A percentile compares a stretch with the other conserved stretches of the same genome.
Evolutionary conservation across 2,797 vertebrate genomes (phyloP).

Genomic region (Catharus ustulatus): DNA sequence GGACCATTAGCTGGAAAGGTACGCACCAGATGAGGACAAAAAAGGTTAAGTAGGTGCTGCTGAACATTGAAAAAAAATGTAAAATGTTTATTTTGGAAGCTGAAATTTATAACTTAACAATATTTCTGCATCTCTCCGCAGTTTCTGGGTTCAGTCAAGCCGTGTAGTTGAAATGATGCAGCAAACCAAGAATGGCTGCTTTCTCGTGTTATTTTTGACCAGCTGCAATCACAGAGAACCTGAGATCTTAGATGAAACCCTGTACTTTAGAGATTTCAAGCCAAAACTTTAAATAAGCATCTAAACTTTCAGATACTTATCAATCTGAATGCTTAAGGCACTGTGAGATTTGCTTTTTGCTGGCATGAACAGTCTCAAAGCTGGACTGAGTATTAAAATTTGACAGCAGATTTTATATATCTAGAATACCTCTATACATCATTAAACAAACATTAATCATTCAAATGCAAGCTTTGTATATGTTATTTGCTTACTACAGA

Average conservation of each 20-base stretch:
- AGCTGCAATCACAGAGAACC: slow-evolving; percentile 34
- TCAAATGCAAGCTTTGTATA: not conserved
- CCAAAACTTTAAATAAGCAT: slow-evolving; percentile 49
- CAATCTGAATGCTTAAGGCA: slow-evolving; percentile 1
- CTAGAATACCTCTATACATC: slow-evolving; percentile 24
- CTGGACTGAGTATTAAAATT: slow-evolving; percentile 24
- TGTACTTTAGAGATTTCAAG: slow-evolving; percentile 22
- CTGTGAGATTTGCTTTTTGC: slow-evolving; percentile 3
- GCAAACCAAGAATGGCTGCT: slow-evolving; percentile 21
- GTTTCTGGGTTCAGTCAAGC: not conserved
- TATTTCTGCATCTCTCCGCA: not conserved
- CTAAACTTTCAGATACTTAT: slow-evolving; percentile 40
- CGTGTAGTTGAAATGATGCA: not conserved
- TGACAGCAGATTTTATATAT: slow-evolving; percentile 20
- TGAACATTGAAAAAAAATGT: not conserved
- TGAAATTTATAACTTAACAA: not conserved
- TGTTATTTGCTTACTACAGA: not conserved
- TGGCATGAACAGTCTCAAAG: slow-evolving; percentile 6
- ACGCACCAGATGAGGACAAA: not conserved
- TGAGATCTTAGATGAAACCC: slow-evolving; percentile 35
- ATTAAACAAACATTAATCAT: slow-evolving; percentile 52
- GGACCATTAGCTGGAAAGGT: not conserved
- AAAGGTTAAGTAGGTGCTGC: not conserved
- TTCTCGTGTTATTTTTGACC: slow-evolving; percentile 4
- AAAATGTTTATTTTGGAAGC: not conserved